These are phyloP conservation scores for Hydrolagus colliei DNA, from an alignment of 2,797 vertebrate species.

Conservation along the genomic window DNA sequence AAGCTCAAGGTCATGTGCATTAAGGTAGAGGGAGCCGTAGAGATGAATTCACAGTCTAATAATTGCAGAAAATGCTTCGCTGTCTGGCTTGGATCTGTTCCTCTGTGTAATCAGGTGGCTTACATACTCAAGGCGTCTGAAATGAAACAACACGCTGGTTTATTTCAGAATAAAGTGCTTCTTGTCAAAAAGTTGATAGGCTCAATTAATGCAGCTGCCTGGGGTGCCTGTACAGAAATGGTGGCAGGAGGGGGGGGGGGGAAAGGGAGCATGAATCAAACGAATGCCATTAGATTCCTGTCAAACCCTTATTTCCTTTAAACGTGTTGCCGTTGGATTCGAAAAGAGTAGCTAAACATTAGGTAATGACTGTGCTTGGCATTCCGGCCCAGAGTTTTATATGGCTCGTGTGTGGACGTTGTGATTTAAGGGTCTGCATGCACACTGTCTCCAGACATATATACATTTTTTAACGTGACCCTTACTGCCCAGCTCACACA, in stretches of 20 bases:
- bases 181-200: not conserved
- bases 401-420: not conserved
- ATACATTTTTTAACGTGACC: not conserved
- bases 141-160: not conserved
- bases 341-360: constrained; percentile 1
- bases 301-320: not conserved
- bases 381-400: not conserved
- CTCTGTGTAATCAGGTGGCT: constrained; percentile 16
- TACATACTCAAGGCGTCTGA: not conserved
- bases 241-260: too few relatives aligned
- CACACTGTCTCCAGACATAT: not conserved
- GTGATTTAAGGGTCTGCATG: not conserved
- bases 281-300: not conserved
- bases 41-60: not conserved
- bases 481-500: not conserved
- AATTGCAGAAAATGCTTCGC: constrained; percentile 9
- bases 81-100: not conserved
- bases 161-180: not conserved
- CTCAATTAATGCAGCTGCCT: not conserved
- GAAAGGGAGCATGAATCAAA: not conserved
- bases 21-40: not conserved
- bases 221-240: not conserved
- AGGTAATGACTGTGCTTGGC: not conserved
- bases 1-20: not conserved
- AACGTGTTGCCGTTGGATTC: not conserved